phyloP scores from a whole-genome alignment of 2,113 vertebrate genomes.

The Spea bombifrons region DNA sequence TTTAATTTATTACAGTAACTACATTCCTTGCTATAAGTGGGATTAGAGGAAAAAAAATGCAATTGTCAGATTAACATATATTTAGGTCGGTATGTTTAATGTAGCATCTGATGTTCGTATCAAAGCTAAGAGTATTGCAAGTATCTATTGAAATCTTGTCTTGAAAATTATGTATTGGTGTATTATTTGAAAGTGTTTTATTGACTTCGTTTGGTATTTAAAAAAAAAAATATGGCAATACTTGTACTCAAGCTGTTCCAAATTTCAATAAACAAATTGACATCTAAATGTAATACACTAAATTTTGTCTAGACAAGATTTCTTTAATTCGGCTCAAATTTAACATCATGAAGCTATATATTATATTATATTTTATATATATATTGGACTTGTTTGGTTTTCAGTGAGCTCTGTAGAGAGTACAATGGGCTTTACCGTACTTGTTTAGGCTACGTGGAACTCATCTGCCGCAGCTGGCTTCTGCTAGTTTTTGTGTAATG shows the following conservation, averaged over 20 bases:
- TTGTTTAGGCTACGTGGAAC: slow-evolving; percentile 72
- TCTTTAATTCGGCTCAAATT: slow-evolving; percentile 94
- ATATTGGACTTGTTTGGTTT: not conserved
- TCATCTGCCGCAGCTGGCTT: slow-evolving; percentile 70
- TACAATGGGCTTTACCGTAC: slow-evolving; percentile 73
- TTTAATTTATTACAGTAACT: slow-evolving; percentile 72
- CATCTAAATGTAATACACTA: slow-evolving; percentile 91
- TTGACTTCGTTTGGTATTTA: slow-evolving; percentile 60
- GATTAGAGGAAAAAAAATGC: slow-evolving; percentile 67
- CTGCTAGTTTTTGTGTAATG: slow-evolving; percentile 71
- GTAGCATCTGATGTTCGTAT: slow-evolving; percentile 60
- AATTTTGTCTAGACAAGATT: slow-evolving; percentile 88
- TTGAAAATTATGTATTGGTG: slow-evolving; percentile 35
- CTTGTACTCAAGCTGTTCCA: slow-evolving; percentile 96
- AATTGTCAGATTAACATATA: slow-evolving; percentile 82
- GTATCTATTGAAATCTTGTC: slow-evolving; percentile 13
- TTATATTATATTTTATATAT: no score
- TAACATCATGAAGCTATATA: slow-evolving; percentile 68
- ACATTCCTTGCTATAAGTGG: slow-evolving; percentile 68
- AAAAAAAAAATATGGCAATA: slow-evolving; percentile 87
- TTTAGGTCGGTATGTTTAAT: slow-evolving; percentile 87
- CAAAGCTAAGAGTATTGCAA: not conserved
- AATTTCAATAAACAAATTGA: slow-evolving; percentile 89
- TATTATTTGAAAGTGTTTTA: slow-evolving; percentile 38
- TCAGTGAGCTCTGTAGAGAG: slow-evolving; percentile 10